Evolutionary conservation across 1,140 invertebrate genomes (phyloP), one percentile per base, ranked within the genome.

Genomic region (Papilio helenus): DNA sequence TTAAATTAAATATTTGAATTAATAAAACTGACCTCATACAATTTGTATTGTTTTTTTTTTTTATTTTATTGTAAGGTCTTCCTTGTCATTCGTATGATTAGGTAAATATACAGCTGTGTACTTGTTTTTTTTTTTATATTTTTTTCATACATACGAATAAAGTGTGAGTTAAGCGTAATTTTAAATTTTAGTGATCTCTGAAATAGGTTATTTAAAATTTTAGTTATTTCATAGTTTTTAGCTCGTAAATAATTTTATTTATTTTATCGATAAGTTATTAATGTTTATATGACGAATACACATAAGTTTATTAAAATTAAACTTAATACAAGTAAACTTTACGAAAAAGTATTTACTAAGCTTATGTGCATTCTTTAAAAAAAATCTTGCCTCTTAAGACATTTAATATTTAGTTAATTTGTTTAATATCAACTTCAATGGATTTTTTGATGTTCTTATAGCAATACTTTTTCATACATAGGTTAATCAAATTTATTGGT

Each of bases 401-500:
- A 3, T n/a, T 20, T 20, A 18, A 49, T 18, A 9, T 18, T 55
- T 8, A n/a, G 5, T 55, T n/a, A 49, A 3, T 18, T 14, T 5
- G 16, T 49, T 49, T 49, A 18, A 16, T 14, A 16, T 18, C 46
- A 58, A 10, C 9, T 58, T n/a, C 3, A 9, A 58, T n/a, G n/a
- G 26, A 26, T 61, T 26, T 14, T 61, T 61, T 61, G 26, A n/a
- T 23, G 10, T 12, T 61, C 26, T 23, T 61, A 7, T 8, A 26
- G 58, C 58, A 61, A 61, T 61, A 61, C 26, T 61, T 61, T 9
- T 61, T 61, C 26, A 23, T 61, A 61, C 10, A 61, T 61, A 61
- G 2, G 8, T 61, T 61, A 26, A 61, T 23, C 3, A 58, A 61
- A 12, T 65, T 61, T 61, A 23, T 23, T 26, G 10, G 7, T 61